Evolutionary conservation across 2,797 vertebrate genomes (phyloP), one percentile per base, ranked within the genome.

Genomic region (Coracias cyanogaster): DNA sequence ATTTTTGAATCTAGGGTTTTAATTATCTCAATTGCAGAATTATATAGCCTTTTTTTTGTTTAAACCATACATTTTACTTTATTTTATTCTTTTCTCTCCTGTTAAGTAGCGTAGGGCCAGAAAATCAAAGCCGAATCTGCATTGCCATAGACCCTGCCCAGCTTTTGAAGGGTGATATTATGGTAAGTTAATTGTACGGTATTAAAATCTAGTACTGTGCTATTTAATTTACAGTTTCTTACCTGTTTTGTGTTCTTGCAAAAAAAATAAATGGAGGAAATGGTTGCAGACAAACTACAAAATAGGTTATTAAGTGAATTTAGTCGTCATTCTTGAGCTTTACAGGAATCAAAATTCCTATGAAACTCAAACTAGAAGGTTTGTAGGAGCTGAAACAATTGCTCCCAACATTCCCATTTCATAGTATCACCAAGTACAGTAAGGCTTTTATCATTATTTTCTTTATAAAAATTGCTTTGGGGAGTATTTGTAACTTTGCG

Each of bases 81-180:
- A 10, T 72, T 76, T 72, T 43, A 43, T 79, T 62, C 37, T 85
- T 94, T 90, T 95, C 82, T 82, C 77, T 82, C 82, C 31, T 79
- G 9, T 87, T 89, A 97, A 99, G 98, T 97, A 98, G 98, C 10
- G 83, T 99, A 31, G 98, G 98, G 76, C 96, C 98, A 37, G 98
- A 98, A 93, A 98, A 98, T 97, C 98, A 98, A 94, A 98, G 98
- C 96, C 97, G 98, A 69, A 96, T 99, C 78, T 99, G 97, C 95
- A 99, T 99, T 71, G 98, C 95, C 67, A 96, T 99, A 64, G 99
- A 99, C 90, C 99, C 99, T 12, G 99, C 99, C 26, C 99, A 99
- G 97, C 98, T 99, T 69, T 98, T 99, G 55, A 99, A 99, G 94
- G 99, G 99, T 78, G 99, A 99, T 95, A 98, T 99, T 93, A 99